A percentile compares a stretch with the other conserved stretches of the same genome.
Conservation (phyloP, 2,113 vertebrate genomes). For the Neoarius graeffei region DNA sequence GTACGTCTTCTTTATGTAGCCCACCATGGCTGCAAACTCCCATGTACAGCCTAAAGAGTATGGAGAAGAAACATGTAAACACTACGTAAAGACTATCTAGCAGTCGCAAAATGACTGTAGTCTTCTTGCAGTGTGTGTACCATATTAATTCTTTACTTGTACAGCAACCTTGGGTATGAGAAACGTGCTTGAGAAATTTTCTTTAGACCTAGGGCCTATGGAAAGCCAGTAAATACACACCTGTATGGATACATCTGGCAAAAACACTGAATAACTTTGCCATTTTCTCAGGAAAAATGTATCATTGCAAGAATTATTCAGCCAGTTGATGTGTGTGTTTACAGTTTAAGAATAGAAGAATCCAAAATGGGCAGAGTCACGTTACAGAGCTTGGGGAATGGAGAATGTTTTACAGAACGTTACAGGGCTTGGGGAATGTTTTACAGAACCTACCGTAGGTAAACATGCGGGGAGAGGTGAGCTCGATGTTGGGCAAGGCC, state of each 20-base stretch:
- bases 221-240: not conserved
- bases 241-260: not conserved
- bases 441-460: constrained; percentile 81
- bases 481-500: constrained; percentile 92
- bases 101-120: not conserved
- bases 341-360: not conserved
- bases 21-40: constrained; percentile 96
- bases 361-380: not conserved
- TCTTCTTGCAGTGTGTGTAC: not conserved
- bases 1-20: constrained; percentile 87
- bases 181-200: not conserved
- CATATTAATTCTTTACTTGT: not conserved
- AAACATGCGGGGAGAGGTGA: constrained; percentile 98
- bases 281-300: not conserved
- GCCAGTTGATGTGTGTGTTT: not conserved
- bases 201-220: not conserved
- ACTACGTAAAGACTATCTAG: not conserved
- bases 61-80: not conserved
- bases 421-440: not conserved
- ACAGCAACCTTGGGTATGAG: not conserved
- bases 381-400: not conserved
- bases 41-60: constrained; percentile 87
- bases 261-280: not conserved
- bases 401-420: constrained; percentile 1
- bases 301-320: not conserved